Conservation (phyloP, 2,888 invertebrate species). For the Parochlus steinenii region DNA sequence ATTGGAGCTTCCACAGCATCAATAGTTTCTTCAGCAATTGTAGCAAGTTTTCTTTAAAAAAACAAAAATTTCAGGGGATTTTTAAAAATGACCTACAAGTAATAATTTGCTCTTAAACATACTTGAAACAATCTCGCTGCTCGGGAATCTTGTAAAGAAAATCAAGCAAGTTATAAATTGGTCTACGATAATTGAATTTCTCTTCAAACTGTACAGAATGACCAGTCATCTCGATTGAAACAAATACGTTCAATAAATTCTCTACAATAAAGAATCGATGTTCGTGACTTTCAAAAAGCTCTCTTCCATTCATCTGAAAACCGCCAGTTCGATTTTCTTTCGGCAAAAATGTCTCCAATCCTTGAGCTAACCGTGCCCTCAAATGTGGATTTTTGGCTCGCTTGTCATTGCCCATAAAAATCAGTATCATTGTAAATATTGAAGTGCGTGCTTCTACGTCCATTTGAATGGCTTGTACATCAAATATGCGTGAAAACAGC, state of each 20-base stretch:
- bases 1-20: slow-evolving; percentile 80
- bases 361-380: slow-evolving; percentile 78
- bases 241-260: slow-evolving; percentile 77
- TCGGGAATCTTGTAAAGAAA: slow-evolving; percentile 74
- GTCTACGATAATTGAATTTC: slow-evolving; percentile 89
- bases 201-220: slow-evolving; percentile 92
- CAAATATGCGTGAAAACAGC: slow-evolving; percentile 53
- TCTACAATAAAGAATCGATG: slow-evolving; percentile 57
- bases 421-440: slow-evolving; percentile 60
- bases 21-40: slow-evolving; percentile 70
- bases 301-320: slow-evolving; percentile 37
- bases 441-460: slow-evolving; percentile 46
- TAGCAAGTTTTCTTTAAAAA: slow-evolving; percentile 46
- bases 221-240: slow-evolving; percentile 95
- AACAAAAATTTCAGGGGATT: slow-evolving; percentile 11
- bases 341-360: slow-evolving; percentile 73
- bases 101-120: slow-evolving; percentile 21
- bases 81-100: neutral
- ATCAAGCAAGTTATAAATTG: slow-evolving; percentile 88
- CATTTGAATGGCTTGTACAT: slow-evolving; percentile 44
- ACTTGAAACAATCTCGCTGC: slow-evolving; percentile 63
- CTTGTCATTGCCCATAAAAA: slow-evolving; percentile 73
- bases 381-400: slow-evolving; percentile 83
- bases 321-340: slow-evolving; percentile 37
- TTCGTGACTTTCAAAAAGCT: slow-evolving; percentile 61